phyloP scores from a whole-genome alignment of 1,140 invertebrate genomes.

The Nasonia giraulti region DNA sequence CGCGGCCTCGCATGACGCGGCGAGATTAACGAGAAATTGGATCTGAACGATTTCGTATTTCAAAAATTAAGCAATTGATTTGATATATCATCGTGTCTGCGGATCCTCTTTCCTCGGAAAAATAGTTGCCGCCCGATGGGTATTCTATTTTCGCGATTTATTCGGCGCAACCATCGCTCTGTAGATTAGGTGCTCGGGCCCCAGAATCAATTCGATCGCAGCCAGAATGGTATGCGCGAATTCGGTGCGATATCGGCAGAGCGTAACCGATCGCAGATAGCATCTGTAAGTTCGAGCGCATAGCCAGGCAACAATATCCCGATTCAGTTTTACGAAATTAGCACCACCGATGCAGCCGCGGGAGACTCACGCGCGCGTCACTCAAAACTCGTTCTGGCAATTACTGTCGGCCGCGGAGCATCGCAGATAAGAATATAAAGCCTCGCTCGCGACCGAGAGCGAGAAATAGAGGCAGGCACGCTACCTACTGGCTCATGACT shows the following conservation, averaged over 20 bases:
- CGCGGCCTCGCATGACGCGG: constrained; percentile 32
- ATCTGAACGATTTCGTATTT: constrained; percentile 41
- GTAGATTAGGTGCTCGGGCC: neutral
- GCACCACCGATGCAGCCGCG: neutral
- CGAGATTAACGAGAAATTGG: constrained; percentile 46
- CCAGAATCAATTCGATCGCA: neutral
- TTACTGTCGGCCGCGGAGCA: constrained; percentile 20
- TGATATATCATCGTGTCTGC: constrained; percentile 27
- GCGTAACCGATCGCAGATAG: constrained; percentile 22
- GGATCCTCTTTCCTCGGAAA: neutral
- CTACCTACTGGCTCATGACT: constrained; percentile 4
- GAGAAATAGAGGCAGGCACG: neutral
- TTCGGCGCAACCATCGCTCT: neutral
- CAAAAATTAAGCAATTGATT: constrained; percentile 51
- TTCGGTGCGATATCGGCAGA: neutral
- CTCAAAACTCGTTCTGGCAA: constrained; percentile 44
- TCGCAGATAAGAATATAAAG: constrained; percentile 36
- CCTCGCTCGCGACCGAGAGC: neutral
- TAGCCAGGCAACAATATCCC: constrained; percentile 15
- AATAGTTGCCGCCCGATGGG: no score
- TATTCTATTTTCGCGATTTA: neutral
- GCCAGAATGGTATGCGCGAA: neutral
- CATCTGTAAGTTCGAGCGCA: neutral
- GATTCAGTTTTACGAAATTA: constrained; percentile 37
- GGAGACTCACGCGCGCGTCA: neutral